Conservation (phyloP, 2,888 invertebrate genomes). For the Dorcus hopei region DNA sequence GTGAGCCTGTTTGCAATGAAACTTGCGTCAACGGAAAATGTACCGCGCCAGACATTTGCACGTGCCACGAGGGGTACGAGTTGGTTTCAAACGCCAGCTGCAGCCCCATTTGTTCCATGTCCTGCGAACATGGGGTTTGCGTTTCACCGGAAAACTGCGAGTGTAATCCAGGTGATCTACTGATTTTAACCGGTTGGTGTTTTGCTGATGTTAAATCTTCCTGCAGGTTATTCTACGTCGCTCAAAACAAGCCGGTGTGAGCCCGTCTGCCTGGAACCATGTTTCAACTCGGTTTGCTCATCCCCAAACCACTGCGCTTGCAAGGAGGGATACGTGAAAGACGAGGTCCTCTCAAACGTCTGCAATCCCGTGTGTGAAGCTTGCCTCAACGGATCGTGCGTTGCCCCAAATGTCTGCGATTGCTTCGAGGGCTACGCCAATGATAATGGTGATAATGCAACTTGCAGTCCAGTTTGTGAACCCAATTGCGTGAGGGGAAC, state of each 20-base stretch:
- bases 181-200: not conserved
- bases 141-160: conserved; percentile 23
- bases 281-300: conserved; percentile 42
- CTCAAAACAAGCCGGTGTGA: conserved; percentile 14
- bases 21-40: conserved; percentile 21
- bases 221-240: conserved; percentile 12
- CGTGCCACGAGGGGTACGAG: conserved; percentile 13
- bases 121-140: conserved; percentile 21
- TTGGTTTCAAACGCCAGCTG: conserved; percentile 9
- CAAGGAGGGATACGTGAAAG: conserved; percentile 7
- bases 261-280: conserved; percentile 33
- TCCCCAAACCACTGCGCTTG: conserved; percentile 42
- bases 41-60: conserved; percentile 22
- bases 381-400: conserved; percentile 51
- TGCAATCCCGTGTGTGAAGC: conserved; percentile 55
- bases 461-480: conserved; percentile 26
- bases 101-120: conserved; percentile 12
- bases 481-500: conserved; percentile 26
- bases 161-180: conserved; percentile 15
- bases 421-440: conserved; percentile 45
- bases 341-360: conserved; percentile 8
- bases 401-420: conserved; percentile 52
- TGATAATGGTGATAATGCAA: conserved; percentile 24
- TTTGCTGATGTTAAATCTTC: conserved; percentile 1
- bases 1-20: conserved; percentile 17